Conservation (phyloP, 2,113 vertebrate genomes). For the Craseonycteris thonglongyai region DNA sequence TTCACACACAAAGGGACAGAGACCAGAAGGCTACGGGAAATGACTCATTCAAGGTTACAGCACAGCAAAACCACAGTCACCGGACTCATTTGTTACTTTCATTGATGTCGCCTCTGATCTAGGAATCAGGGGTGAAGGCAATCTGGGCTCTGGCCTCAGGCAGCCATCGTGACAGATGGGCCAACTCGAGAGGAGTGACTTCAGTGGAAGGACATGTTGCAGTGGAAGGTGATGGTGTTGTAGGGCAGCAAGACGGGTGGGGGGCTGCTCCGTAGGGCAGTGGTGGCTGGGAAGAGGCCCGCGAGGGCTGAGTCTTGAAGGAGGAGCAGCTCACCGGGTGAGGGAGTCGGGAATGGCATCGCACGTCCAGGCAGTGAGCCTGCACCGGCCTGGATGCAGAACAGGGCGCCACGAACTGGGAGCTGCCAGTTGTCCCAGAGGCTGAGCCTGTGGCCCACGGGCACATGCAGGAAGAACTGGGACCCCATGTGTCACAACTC, state of each 20-base stretch:
- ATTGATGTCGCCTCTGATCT: background rate
- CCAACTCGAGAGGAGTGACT: background rate
- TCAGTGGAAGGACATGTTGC: background rate
- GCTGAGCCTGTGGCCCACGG: background rate
- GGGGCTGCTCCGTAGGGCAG: background rate
- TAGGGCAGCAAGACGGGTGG: too few relatives aligned
- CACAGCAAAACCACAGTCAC: background rate
- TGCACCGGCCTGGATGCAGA: fast-evolving
- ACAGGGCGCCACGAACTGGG: background rate
- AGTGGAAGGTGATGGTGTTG: background rate
- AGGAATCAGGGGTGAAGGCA: fast-evolving
- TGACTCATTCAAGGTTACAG: background rate
- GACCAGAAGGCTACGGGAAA: background rate
- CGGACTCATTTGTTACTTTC: background rate
- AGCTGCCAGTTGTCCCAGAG: fast-evolving
- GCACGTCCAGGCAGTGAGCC: background rate
- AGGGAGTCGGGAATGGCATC: background rate
- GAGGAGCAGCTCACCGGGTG: fast-evolving
- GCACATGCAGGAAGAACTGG: background rate
- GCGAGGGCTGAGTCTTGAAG: background rate
- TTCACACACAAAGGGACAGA: background rate
- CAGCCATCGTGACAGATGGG: background rate
- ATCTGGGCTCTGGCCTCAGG: background rate
- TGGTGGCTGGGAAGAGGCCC: background rate
- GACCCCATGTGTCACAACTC: background rate